Evolutionary conservation across 2,113 vertebrate species (phyloP).

Genomic region (Antigone vipio): DNA sequence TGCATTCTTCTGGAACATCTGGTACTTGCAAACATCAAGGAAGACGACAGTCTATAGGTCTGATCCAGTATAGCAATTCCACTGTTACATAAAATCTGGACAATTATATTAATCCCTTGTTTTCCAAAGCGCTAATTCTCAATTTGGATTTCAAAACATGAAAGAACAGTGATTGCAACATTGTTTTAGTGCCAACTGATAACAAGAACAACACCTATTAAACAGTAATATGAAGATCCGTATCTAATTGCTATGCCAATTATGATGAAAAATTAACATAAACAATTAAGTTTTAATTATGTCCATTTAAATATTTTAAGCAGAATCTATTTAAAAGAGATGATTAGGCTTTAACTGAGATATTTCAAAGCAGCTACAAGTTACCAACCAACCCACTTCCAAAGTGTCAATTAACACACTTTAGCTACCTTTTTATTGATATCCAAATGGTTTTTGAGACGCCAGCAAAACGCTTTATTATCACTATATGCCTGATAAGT

Average conservation of each 20-base stretch:
- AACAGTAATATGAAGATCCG: not conserved
- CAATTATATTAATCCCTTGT: not conserved
- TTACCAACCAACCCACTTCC: not conserved
- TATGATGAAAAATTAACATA: not conserved
- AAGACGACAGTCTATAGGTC: not conserved
- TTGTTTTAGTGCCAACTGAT: not conserved
- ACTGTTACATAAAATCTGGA: not conserved
- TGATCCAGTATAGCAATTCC: not conserved
- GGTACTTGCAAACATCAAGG: not conserved
- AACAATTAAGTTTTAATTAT: conserved; percentile 28
- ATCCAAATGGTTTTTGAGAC: not conserved
- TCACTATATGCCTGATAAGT: not conserved
- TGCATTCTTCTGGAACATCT: not conserved
- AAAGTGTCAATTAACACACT: conserved; percentile 18
- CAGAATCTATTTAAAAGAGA: not conserved
- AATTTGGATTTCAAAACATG: not conserved
- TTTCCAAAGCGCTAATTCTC: not conserved
- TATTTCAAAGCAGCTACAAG: conserved; percentile 7
- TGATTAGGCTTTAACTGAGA: not conserved
- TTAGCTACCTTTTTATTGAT: conserved; percentile 1
- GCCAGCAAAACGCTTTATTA: not conserved
- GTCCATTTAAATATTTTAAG: conserved; percentile 29
- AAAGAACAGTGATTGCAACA: not conserved
- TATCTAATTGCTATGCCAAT: not conserved
- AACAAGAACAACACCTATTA: not conserved